Base-by-base conservation (phyloP, 2,797 vertebrate species). In the Vespertilio murinus region DNA sequence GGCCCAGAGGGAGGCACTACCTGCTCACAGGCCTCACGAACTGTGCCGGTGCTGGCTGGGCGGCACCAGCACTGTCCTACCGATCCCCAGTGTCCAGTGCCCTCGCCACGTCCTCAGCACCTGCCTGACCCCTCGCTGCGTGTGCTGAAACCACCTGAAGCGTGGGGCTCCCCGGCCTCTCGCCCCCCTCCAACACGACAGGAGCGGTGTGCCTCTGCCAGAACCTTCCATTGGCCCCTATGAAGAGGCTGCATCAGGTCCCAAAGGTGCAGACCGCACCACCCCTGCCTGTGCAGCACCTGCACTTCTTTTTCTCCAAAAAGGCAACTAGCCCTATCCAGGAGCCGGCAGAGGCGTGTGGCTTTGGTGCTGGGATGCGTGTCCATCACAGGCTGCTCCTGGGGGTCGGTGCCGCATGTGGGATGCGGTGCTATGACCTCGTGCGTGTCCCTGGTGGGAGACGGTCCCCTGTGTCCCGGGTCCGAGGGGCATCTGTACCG, bases 401-500 rank as follows among this genome's bases (percentile, higher is more conserved):
- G 30, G 30, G 16, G 61, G n/a, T 17, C 8, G 30, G 61, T 33
- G 30, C 61, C 14, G 0, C 64, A 17, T 0, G 3, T 65, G 64
- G 16, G n/a, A 33, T 1, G 64, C 17, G 3, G n/a, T 65, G n/a
- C 64, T 33, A 5, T 20, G 64, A n/a, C 16, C 64, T 65, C n/a
- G 16, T 65, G 8, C 3, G 14, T 33, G 64, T 33, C 64, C 61
- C 14, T 2, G 17, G 22, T 23, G 64, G 30, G 61, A 14, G n/a
- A 8, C 7, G 3, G 30, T 33, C 61, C 18, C 61, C 30, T 33
- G n/a, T 33, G n/a, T 18, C n/a, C n/a, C 1, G 17, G 64, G 16
- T 1, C n/a, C 3, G 2, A 8, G 28, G 8, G 16, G 16, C 64
- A 9, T n/a, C 64, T n/a, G 6, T 7, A 33, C 1, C 14, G 6